Evolutionary conservation across 2,113 vertebrate genomes (phyloP).

Genomic region (Ammospiza caudacuta): DNA sequence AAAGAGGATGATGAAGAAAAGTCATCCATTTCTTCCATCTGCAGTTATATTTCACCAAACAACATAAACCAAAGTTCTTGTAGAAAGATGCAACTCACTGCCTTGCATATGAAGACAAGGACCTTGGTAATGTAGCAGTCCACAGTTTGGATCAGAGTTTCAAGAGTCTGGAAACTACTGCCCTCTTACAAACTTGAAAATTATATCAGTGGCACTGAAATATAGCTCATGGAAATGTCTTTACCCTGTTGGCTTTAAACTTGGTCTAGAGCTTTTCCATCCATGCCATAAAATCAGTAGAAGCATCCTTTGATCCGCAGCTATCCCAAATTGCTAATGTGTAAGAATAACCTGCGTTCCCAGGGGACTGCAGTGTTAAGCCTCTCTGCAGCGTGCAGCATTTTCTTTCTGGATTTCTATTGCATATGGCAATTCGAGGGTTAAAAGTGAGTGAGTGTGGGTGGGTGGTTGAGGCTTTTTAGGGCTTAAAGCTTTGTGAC

Average conservation of each 20-base stretch:
- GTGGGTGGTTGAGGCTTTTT: slow-evolving; percentile 23
- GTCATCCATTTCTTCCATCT: slow-evolving; percentile 43
- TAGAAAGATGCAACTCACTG: background rate
- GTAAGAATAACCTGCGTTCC: background rate
- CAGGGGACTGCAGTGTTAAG: background rate
- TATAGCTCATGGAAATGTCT: background rate
- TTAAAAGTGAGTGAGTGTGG: background rate
- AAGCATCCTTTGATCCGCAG: accelerated
- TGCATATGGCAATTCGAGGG: background rate
- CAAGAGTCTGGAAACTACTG: background rate
- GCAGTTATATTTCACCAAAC: slow-evolving; percentile 15
- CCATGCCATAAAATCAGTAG: background rate
- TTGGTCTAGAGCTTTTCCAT: background rate
- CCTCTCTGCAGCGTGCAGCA: background rate
- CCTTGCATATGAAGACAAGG: background rate
- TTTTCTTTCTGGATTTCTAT: background rate
- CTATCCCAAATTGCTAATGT: background rate
- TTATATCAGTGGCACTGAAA: background rate
- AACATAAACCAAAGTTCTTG: background rate
- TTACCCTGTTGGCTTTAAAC: background rate
- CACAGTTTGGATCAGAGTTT: background rate
- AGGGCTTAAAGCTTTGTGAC: slow-evolving; percentile 15
- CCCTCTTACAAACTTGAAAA: background rate
- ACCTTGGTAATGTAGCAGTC: background rate
- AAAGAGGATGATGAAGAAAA: slow-evolving; percentile 67